phyloP scores from a whole-genome alignment of 2,888 invertebrate species.

The Bombylius discolor region DNA sequence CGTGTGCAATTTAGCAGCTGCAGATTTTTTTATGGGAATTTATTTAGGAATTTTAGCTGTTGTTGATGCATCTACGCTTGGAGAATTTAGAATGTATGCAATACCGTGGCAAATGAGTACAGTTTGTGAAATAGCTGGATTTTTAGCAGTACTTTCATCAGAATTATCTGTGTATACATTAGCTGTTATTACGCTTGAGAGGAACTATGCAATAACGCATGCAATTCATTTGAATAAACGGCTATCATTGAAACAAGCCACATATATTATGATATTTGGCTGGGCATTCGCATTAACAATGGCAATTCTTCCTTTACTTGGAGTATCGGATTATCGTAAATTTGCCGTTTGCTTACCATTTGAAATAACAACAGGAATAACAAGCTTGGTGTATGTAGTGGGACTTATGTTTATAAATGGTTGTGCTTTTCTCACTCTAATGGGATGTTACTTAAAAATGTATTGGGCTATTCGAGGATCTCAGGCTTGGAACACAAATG shows the following conservation, averaged over 20 bases:
- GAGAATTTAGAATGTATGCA: conserved; percentile 91
- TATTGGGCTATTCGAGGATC: conserved; percentile 96
- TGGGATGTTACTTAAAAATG: conserved; percentile 95
- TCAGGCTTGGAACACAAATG: conserved; percentile 95
- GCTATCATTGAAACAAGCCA: conserved; percentile 80
- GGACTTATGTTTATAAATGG: conserved; percentile 86
- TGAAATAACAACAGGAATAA: conserved; percentile 65
- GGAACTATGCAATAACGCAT: conserved; percentile 94
- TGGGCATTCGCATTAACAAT: conserved; percentile 81
- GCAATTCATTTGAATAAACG: conserved; percentile 94
- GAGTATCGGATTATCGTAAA: conserved; percentile 88
- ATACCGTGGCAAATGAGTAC: conserved; percentile 95
- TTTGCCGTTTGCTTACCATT: conserved; percentile 95
- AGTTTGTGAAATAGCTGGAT: conserved; percentile 87
- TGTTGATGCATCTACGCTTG: conserved; percentile 88
- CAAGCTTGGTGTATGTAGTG: conserved; percentile 77
- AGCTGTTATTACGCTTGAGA: conserved; percentile 88
- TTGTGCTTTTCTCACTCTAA: conserved; percentile 82
- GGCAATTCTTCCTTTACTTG: conserved; percentile 79
- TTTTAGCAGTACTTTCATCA: conserved; percentile 84
- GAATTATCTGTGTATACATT: conserved; percentile 92
- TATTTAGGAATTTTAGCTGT: conserved; percentile 89
- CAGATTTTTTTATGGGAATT: conserved; percentile 95
- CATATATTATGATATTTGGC: conserved; percentile 83
- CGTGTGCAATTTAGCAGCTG: conserved; percentile 91